Evolutionary conservation across 2,797 vertebrate genomes (phyloP).

Genomic region (Aeoliscus strigatus): DNA sequence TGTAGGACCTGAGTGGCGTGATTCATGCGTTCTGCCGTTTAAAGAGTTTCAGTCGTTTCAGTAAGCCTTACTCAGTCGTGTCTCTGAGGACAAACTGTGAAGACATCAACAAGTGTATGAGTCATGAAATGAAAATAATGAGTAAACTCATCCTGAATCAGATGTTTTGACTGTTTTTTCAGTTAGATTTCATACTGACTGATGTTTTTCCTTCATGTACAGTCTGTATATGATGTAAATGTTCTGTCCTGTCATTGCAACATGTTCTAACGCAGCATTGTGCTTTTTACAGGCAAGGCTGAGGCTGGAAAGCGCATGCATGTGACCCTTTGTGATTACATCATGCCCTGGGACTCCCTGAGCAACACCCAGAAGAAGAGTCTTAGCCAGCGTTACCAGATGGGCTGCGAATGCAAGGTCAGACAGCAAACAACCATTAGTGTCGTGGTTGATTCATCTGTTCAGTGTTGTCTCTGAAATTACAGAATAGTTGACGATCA

Average conservation of each 20-base stretch:
- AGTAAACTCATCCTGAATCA: conserved; percentile 20
- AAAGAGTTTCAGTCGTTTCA: conserved; percentile 29
- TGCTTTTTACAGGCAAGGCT: conserved; percentile 81
- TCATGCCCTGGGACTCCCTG: conserved; percentile 91
- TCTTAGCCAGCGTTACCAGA: conserved; percentile 95
- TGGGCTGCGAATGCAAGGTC: conserved; percentile 99
- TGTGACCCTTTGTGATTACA: conserved; percentile 94
- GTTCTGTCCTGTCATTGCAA: conserved; percentile 1
- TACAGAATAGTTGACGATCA: too few relatives aligned
- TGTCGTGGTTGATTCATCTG: too few relatives aligned
- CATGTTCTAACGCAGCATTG: neutral
- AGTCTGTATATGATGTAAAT: conserved; percentile 10
- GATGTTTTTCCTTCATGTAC: too few relatives aligned
- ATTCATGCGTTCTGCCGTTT: conserved; percentile 20
- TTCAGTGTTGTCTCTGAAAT: too few relatives aligned
- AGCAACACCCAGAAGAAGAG: conserved; percentile 96
- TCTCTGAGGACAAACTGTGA: conserved; percentile 9
- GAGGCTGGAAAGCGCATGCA: conserved; percentile 88
- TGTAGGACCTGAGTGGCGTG: conserved; percentile 13
- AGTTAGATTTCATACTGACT: too few relatives aligned
- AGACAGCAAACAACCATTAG: conserved; percentile 45
- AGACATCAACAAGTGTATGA: conserved; percentile 34
- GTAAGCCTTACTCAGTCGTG: conserved; percentile 30
- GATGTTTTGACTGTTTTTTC: conserved; percentile 57
- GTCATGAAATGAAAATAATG: conserved; percentile 13